Conservation (phyloP, 2,888 invertebrate genomes). For the Hesperia comma region DNA sequence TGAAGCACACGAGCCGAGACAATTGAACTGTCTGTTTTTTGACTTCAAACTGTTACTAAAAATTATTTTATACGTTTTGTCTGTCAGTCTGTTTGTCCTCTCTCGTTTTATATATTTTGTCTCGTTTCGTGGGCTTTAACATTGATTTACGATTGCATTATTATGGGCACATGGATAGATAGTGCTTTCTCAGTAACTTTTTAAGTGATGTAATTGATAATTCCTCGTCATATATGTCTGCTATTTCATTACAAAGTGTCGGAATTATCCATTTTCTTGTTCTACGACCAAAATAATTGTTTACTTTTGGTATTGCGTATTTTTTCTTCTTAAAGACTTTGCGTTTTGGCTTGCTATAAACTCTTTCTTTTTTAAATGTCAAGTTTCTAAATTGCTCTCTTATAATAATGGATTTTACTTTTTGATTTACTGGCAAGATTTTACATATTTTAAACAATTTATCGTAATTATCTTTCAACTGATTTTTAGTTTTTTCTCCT, state of each 20-base stretch:
- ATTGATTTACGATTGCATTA: too few species aligned
- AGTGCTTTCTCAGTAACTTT: not conserved
- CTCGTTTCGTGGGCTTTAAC: too few species aligned
- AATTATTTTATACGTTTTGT: too few species aligned
- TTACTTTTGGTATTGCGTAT: slow-evolving; percentile 3
- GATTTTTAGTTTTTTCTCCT: not conserved
- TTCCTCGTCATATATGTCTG: not conserved
- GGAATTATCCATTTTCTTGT: slow-evolving; percentile 3
- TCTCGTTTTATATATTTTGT: too few species aligned
- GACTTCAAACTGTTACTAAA: too few species aligned
- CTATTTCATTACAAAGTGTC: slow-evolving; percentile 7
- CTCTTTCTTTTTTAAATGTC: not conserved
- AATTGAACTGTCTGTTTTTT: too few species aligned
- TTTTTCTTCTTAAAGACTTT: not conserved
- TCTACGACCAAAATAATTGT: slow-evolving; percentile 5
- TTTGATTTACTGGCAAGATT: slow-evolving; percentile 12
- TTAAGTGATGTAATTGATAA: not conserved
- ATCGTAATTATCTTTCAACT: not conserved
- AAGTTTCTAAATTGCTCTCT: not conserved
- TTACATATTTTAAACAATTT: slow-evolving; percentile 4
- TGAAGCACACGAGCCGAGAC: too few species aligned
- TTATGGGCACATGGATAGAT: slow-evolving; percentile 11
- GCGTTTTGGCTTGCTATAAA: not conserved
- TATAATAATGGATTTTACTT: slow-evolving; percentile 12
- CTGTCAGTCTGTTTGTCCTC: too few species aligned